Conservation (phyloP, 2,113 vertebrate species). For the Perognathus longimembris region DNA sequence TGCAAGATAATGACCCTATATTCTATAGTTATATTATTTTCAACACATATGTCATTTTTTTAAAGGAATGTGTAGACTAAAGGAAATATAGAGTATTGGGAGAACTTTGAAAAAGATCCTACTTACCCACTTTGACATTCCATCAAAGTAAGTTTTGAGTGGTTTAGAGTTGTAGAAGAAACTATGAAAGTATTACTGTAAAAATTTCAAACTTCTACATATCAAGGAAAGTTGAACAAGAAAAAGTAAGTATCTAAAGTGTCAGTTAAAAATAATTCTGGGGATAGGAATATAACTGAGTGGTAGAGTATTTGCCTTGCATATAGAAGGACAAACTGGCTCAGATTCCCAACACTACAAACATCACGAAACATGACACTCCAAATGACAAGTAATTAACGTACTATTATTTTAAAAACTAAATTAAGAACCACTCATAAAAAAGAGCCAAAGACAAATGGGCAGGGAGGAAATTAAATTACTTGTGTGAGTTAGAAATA, state of each 20-base stretch:
- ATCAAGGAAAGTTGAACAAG: neutral
- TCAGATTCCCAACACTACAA: neutral
- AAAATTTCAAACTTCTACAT: constrained; percentile 20
- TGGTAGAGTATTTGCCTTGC: neutral
- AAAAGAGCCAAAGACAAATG: neutral
- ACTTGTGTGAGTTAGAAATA: neutral
- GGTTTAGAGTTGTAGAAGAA: constrained; percentile 44
- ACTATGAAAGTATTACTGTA: constrained; percentile 13
- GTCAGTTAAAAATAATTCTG: neutral
- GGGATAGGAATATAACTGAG: neutral
- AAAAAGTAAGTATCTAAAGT: constrained; percentile 11
- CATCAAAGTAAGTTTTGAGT: constrained; percentile 25
- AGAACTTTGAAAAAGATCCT: no score
- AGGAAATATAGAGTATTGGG: neutral
- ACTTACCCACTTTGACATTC: no score
- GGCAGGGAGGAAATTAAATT: constrained; percentile 29
- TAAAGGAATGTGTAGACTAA: neutral
- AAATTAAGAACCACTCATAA: neutral
- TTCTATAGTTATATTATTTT: neutral
- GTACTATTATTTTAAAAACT: neutral
- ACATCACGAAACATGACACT: neutral
- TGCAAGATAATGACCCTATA: neutral
- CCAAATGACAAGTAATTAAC: neutral
- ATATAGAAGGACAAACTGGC: neutral
- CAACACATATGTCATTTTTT: neutral